These are phyloP conservation scores for Rousettus leschenaultii DNA, from an alignment of 2,113 vertebrate species.

Conservation along the genomic window DNA sequence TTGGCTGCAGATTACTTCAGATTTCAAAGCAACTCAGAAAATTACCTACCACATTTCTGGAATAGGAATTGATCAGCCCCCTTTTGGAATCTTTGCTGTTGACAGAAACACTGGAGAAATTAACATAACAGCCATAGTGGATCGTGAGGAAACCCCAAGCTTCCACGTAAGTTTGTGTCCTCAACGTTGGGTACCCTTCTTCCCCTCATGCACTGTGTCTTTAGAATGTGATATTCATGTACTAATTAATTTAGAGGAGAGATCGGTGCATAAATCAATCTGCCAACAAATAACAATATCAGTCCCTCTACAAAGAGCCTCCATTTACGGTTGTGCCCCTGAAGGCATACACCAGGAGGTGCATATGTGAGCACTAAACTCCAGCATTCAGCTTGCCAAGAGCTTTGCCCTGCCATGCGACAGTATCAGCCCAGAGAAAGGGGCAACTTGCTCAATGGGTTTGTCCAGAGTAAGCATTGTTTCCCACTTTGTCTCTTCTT, in stretches of 20 bases:
- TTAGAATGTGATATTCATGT: background rate
- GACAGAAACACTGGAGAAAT: slow-evolving; percentile 84
- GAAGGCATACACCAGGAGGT: background rate
- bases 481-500: background rate
- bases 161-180: slow-evolving; percentile 81
- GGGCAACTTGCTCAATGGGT: background rate
- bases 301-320: background rate
- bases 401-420: background rate
- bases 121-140: slow-evolving; percentile 86
- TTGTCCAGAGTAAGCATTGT: background rate
- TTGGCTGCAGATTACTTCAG: slow-evolving; percentile 90
- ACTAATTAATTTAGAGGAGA: background rate
- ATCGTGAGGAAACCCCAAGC: slow-evolving; percentile 86
- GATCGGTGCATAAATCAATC: background rate
- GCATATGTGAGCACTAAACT: background rate
- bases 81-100: slow-evolving; percentile 83
- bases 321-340: background rate
- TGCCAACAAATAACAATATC: background rate
- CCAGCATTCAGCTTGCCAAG: background rate
- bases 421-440: background rate
- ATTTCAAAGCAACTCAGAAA: slow-evolving; percentile 79
- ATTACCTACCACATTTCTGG: slow-evolving; percentile 87
- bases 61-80: slow-evolving; percentile 84
- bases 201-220: background rate
- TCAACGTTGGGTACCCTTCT: background rate